Base-by-base conservation (phyloP, 2,113 vertebrate species). In the Dicrurus megarhynchus region DNA sequence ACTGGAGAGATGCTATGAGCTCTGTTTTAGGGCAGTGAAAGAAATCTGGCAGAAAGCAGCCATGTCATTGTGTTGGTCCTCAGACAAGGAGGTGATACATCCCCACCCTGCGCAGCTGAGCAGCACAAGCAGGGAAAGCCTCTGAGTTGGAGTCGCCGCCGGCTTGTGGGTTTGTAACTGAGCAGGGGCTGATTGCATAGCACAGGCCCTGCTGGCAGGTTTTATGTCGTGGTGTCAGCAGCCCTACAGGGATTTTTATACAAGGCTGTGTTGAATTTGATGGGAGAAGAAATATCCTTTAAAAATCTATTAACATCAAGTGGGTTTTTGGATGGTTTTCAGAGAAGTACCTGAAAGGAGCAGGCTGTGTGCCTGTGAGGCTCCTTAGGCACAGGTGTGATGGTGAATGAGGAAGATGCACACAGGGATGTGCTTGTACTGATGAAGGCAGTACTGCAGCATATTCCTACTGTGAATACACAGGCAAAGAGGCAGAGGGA, bases 141-240 rank as follows among this genome's bases (percentile, higher is more conserved):
- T 93, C 2, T 0, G 27, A 71, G 73, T 1, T 20, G 7, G n/a
- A 91, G 50, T 20, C 0, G 1, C 42, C 0, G 0, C 42, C 8
- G 13, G 15, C 33, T 55, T 55, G 46, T 46, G 81, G 59, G 37
- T 41, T 59, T n/a, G 22, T 28, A 46, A 23, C 17, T 2, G 39
- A 57, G 79, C 11, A 8, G 70, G 60, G 56, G 26, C 57, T 18
- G 53, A 22, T 65, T 20, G 17, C n/a, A 37, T 28, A 64, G 61
- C 28, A 11, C 9, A 9, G 68, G 12, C 53, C 19, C 87, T 1
- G 1, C 60, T 68, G 47, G 49, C 23, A 42, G 44, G 44, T 22
- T 80, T 78, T 27, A 16, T 8, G 0, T 8, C 7, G 1, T 0
- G 1, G 3, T 61, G 17, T 65, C 26, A 30, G 84, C 56, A 69